Conservation (phyloP, 2,797 vertebrate genomes). For the Anguilla marmorata region DNA sequence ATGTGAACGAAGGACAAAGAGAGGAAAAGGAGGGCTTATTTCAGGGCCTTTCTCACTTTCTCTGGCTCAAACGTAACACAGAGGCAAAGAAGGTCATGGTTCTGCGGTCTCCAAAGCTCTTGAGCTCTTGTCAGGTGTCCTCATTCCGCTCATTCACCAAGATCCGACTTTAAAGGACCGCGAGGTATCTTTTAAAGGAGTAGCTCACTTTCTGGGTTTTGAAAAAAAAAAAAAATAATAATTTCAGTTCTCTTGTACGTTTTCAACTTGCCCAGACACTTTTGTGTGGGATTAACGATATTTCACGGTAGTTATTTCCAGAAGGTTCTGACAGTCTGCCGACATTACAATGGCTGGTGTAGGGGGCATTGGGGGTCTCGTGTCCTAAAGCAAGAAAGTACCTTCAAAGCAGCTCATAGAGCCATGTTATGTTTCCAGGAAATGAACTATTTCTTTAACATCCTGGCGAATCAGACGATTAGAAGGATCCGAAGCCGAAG, state of each 20-base stretch:
- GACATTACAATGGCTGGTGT: background rate
- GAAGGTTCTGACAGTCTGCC: too few species aligned
- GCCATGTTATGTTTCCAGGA: constrained; percentile 1
- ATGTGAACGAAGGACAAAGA: constrained; percentile 2
- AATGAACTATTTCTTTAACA: background rate
- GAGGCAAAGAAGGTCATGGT: background rate
- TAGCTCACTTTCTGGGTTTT: background rate
- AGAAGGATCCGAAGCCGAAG: background rate
- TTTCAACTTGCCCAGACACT: too few species aligned
- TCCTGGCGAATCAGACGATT: background rate
- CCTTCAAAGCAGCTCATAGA: background rate
- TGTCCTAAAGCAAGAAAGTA: background rate
- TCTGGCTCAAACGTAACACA: background rate
- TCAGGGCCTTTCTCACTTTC: background rate
- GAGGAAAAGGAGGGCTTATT: constrained; percentile 11
- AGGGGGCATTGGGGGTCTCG: too few species aligned
- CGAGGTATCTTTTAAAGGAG: background rate
- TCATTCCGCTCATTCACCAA: background rate
- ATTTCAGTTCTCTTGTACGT: too few species aligned
- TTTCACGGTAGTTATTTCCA: too few species aligned
- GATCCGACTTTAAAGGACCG: background rate
- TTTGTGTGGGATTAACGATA: too few species aligned
- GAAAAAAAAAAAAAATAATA: too few species aligned
- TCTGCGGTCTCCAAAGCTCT: background rate
- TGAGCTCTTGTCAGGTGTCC: background rate